Conservation (phyloP, 1,140 invertebrate genomes). For the Xylocopa sonorina region DNA sequence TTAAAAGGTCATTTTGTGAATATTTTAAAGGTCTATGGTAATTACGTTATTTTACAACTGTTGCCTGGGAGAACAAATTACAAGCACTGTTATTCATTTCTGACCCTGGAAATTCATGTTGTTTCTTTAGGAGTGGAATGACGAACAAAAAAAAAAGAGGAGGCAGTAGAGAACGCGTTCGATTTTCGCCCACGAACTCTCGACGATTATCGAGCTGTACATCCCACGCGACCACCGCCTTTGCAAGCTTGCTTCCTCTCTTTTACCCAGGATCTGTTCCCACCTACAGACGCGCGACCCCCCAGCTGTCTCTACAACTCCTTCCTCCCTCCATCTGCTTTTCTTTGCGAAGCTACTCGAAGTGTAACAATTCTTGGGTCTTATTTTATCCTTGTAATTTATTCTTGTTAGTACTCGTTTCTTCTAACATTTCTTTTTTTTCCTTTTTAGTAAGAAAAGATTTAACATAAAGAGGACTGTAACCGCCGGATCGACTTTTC, state of each 20-base stretch:
- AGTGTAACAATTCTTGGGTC: no score
- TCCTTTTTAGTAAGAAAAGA: no score
- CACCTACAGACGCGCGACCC: neutral
- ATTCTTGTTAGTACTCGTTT: no score
- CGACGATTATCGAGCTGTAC: constrained; percentile 69
- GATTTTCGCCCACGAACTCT: constrained; percentile 54
- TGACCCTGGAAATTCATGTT: constrained; percentile 8
- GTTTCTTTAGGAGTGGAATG: neutral
- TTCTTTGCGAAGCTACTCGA: neutral
- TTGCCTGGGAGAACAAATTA: no score
- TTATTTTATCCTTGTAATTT: no score
- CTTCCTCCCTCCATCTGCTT: neutral
- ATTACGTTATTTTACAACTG: no score
- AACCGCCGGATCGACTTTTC: no score
- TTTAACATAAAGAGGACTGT: no score
- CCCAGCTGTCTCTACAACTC: neutral
- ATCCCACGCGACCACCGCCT: constrained; percentile 66
- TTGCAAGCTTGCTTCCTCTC: constrained; percentile 50
- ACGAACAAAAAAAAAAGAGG: neutral
- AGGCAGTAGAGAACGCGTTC: constrained; percentile 25
- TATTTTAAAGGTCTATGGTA: no score
- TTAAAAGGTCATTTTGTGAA: no score
- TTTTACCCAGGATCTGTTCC: neutral
- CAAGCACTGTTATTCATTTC: neutral
- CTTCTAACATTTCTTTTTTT: neutral